Percentiles rank a stretch among this genome's conserved stretches.
phyloP scores from a whole-genome alignment of 2,113 vertebrate genomes.

The Petaurus breviceps region DNA sequence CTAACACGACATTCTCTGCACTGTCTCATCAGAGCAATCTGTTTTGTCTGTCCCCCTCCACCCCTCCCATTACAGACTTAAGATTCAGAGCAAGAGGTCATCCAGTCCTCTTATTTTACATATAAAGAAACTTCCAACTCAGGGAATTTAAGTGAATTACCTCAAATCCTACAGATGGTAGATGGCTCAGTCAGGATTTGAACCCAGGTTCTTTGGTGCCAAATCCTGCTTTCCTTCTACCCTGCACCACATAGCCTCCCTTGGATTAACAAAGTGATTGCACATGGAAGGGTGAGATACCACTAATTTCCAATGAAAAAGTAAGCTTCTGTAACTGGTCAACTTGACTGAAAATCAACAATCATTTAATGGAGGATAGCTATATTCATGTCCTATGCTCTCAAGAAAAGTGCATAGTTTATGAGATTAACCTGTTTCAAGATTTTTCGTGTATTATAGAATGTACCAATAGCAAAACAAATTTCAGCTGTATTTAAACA shows the following conservation, averaged over 20 bases:
- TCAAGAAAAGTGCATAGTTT: background rate
- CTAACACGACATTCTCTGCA: background rate
- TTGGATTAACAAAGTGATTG: background rate
- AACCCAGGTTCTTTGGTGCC: background rate
- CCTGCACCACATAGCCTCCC: background rate
- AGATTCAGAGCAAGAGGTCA: background rate
- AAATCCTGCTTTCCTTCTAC: background rate
- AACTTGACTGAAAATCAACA: background rate
- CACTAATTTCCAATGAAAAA: background rate
- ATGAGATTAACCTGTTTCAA: background rate
- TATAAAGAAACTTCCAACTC: background rate
- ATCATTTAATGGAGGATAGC: background rate
- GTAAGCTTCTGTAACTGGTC: background rate
- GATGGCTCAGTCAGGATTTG: background rate
- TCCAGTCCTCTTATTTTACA: background rate
- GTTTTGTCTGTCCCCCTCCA: background rate
- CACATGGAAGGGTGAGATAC: background rate
- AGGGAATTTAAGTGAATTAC: background rate
- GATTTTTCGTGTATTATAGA: background rate
- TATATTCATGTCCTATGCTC: background rate
- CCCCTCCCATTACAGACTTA: background rate
- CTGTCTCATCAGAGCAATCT: background rate
- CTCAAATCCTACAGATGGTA: background rate
- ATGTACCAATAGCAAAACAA: conserved; percentile 25
- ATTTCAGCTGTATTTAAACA: conserved; percentile 1